phyloP scores from a whole-genome alignment of 2,797 vertebrate genomes.

The Vultur gryphus region DNA sequence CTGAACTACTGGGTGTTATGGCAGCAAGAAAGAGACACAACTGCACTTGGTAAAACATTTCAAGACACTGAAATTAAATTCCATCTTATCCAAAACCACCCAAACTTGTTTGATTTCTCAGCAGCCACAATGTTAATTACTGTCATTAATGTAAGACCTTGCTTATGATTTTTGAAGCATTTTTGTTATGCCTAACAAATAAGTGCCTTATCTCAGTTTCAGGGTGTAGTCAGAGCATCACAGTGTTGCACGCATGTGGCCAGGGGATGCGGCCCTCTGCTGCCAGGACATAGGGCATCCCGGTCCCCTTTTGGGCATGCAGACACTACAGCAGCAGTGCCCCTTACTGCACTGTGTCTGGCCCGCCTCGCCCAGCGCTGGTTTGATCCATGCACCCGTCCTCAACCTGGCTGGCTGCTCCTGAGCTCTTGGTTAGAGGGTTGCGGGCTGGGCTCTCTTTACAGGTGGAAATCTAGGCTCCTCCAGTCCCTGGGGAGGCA shows the following conservation, averaged over 20 bases:
- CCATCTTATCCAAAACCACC: conserved; percentile 33
- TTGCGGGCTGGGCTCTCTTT: not conserved
- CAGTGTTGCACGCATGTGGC: not conserved
- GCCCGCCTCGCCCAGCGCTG: not conserved
- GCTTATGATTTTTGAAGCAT: conserved; percentile 15
- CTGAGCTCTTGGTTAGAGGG: not conserved
- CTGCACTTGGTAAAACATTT: conserved; percentile 21
- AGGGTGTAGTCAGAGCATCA: not conserved
- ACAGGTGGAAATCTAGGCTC: not conserved
- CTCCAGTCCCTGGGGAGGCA: not conserved
- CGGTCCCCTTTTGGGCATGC: not conserved
- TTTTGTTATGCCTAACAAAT: not conserved
- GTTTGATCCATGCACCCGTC: not conserved
- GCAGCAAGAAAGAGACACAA: not conserved
- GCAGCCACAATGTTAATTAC: conserved; percentile 35
- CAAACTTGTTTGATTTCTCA: conserved; percentile 17
- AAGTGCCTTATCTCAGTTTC: not conserved
- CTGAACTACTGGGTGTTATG: not conserved
- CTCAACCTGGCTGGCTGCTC: not conserved
- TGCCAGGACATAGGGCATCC: not conserved
- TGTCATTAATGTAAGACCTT: conserved; percentile 22
- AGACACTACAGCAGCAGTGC: not conserved
- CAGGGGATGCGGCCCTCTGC: fast-evolving
- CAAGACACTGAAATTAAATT: conserved; percentile 37
- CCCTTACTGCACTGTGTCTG: fast-evolving